A percentile compares a stretch with the other conserved stretches of the same genome.
Evolutionary conservation across 2,113 vertebrate genomes (phyloP).

Genomic region (Cephalopterus ornatus): DNA sequence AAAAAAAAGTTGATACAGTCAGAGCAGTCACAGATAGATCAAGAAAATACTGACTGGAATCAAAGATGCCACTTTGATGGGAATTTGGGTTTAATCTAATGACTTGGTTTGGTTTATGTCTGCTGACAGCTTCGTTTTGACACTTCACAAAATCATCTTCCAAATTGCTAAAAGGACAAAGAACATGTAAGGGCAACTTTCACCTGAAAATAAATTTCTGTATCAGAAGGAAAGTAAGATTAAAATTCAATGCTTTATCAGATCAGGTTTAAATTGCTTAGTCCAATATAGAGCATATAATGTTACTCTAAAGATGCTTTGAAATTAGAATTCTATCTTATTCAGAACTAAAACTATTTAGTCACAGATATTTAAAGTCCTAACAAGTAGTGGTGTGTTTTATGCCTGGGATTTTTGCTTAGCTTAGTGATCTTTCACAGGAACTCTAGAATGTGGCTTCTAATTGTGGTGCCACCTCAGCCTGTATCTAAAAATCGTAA

Average conservation of each 20-base stretch:
- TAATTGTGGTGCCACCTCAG: not conserved
- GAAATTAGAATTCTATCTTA: not conserved
- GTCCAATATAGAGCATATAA: not conserved
- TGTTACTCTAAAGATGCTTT: not conserved
- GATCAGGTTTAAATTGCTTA: not conserved
- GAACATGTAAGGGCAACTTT: slow-evolving; percentile 10
- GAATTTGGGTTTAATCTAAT: slow-evolving; percentile 1
- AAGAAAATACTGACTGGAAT: slow-evolving; percentile 35
- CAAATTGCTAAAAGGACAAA: not conserved
- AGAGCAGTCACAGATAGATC: slow-evolving; percentile 27
- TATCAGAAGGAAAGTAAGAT: slow-evolving; percentile 37
- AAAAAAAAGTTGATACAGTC: not conserved
- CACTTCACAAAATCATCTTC: slow-evolving; percentile 18
- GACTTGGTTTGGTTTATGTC: slow-evolving; percentile 4
- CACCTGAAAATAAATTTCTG: not conserved
- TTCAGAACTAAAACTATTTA: not conserved
- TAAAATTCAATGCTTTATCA: slow-evolving; percentile 22
- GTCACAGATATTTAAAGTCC: not conserved
- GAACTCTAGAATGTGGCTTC: not conserved
- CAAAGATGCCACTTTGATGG: slow-evolving; percentile 18
- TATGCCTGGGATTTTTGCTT: not conserved
- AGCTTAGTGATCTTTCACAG: not conserved
- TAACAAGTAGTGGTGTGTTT: not conserved
- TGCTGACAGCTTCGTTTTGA: slow-evolving; percentile 17
- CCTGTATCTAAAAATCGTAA: not conserved